phyloP scores from a whole-genome alignment of 92 coral and sea anemone genomes.

The Plumapathes pennacea region DNA sequence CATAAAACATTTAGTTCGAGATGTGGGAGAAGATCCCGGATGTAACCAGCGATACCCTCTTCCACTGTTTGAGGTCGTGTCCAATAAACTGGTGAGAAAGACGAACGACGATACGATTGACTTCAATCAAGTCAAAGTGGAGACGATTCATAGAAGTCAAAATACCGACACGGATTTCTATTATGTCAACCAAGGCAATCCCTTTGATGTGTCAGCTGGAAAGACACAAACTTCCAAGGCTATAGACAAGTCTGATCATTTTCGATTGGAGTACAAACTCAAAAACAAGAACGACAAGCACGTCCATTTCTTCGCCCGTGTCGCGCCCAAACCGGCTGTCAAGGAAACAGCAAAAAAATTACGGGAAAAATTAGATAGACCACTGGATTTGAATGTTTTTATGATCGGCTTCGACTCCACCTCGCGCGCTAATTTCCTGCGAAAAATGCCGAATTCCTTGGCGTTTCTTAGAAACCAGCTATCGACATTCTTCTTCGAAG shows the following conservation, averaged over 20 bases:
- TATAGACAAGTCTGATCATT: constrained; percentile 64
- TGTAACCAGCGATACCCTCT: constrained; percentile 54
- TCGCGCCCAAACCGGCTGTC: constrained; percentile 28
- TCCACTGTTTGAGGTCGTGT: constrained; percentile 59
- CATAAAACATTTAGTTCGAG: constrained; percentile 58
- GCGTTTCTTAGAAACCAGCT: constrained; percentile 51
- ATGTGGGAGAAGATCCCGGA: constrained; percentile 73
- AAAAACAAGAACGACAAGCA: constrained; percentile 12
- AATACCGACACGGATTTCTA: constrained; percentile 19
- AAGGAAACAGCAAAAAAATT: constrained; percentile 8
- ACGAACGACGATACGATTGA: constrained; percentile 8
- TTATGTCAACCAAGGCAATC: constrained; percentile 11
- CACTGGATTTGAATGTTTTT: constrained; percentile 58
- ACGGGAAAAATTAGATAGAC: constrained; percentile 16
- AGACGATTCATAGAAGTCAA: constrained; percentile 49
- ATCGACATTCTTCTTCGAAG: constrained; percentile 63
- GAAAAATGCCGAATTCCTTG: constrained; percentile 74
- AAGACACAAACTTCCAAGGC: constrained; percentile 11
- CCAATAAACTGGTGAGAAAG: constrained; percentile 53
- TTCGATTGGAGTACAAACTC: constrained; percentile 41
- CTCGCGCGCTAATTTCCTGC: constrained; percentile 70
- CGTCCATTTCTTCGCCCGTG: constrained; percentile 42
- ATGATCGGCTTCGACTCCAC: constrained; percentile 81
- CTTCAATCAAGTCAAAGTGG: constrained; percentile 30
- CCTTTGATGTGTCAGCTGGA: constrained; percentile 6